phyloP scores from a whole-genome alignment of 1,140 invertebrate species.

The Tyrophagus putrescentiae region DNA sequence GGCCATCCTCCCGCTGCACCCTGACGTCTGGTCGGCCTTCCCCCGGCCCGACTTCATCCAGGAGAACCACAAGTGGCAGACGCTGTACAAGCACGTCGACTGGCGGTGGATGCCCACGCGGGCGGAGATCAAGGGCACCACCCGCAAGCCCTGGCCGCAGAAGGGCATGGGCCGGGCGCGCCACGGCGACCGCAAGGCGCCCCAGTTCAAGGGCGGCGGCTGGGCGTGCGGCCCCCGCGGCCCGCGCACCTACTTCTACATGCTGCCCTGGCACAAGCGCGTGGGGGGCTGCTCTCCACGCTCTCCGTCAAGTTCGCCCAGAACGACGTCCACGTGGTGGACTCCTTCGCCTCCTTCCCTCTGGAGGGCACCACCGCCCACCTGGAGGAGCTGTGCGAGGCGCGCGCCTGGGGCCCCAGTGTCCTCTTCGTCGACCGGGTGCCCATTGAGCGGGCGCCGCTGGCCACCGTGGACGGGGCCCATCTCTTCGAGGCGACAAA shows the following conservation, averaged over 20 bases:
- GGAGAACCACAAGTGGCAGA: conserved; percentile 76
- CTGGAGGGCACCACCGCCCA: conserved; percentile 51
- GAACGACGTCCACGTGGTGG: conserved; percentile 82
- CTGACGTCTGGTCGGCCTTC: conserved; percentile 60
- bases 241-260: conserved; percentile 75
- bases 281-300: conserved; percentile 61
- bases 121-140: conserved; percentile 70
- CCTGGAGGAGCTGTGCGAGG: conserved; percentile 59
- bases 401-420: conserved; percentile 85
- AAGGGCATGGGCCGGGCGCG: conserved; percentile 76
- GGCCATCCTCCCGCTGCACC: conserved; percentile 71
- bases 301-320: conserved; percentile 81
- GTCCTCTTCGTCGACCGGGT: conserved; percentile 75
- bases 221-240: conserved; percentile 70
- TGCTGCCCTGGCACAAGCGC: conserved; percentile 61
- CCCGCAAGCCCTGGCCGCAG: conserved; percentile 84
- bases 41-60: conserved; percentile 69
- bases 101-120: conserved; percentile 48
- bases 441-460: conserved; percentile 72
- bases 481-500: conserved; percentile 44
- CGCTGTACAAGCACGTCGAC: conserved; percentile 56
- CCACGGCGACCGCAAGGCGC: conserved; percentile 77
- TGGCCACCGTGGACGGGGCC: conserved; percentile 41
- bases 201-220: conserved; percentile 63
- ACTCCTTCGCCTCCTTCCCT: conserved; percentile 62